phyloP scores from a whole-genome alignment of 2,888 invertebrate genomes.

The Nycteola revayana region DNA sequence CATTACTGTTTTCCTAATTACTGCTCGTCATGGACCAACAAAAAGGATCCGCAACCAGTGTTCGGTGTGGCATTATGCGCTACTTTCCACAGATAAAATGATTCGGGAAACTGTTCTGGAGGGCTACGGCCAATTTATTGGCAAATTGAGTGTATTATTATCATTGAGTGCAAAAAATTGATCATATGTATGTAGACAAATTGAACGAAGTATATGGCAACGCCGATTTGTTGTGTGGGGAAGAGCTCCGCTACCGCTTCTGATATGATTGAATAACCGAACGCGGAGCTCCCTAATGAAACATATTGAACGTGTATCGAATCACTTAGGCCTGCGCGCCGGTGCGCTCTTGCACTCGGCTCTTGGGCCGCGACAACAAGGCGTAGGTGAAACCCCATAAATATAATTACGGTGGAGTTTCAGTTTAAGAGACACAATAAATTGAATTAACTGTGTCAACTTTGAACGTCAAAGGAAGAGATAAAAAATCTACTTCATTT shows the following conservation, averaged over 20 bases:
- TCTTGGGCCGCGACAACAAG: slow-evolving; percentile 68
- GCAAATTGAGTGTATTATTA: slow-evolving; percentile 58
- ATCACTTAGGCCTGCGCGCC: slow-evolving; percentile 75
- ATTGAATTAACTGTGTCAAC: slow-evolving; percentile 74
- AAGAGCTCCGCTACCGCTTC: slow-evolving; percentile 49
- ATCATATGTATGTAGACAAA: slow-evolving; percentile 53
- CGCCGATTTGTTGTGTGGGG: slow-evolving; percentile 48
- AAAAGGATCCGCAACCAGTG: too few relatives aligned
- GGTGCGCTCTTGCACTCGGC: slow-evolving; percentile 73
- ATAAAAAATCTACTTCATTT: slow-evolving; percentile 69
- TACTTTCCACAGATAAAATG: too few relatives aligned
- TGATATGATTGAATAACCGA: slow-evolving; percentile 79
- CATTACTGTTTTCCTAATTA: slow-evolving; percentile 35
- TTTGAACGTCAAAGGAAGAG: slow-evolving; percentile 71
- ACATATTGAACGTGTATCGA: slow-evolving; percentile 81
- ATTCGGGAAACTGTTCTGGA: too few relatives aligned
- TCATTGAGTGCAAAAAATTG: slow-evolving; percentile 68
- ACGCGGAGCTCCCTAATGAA: slow-evolving; percentile 74
- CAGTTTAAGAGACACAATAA: slow-evolving; percentile 77
- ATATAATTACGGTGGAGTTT: slow-evolving; percentile 71
- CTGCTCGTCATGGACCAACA: background rate
- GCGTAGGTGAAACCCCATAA: slow-evolving; percentile 74
- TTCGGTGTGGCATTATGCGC: too few relatives aligned
- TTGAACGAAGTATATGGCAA: slow-evolving; percentile 56
- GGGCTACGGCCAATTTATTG: too few relatives aligned